Evolutionary conservation across 2,888 invertebrate species (phyloP).

Genomic region (Hoplodrina ambigua): DNA sequence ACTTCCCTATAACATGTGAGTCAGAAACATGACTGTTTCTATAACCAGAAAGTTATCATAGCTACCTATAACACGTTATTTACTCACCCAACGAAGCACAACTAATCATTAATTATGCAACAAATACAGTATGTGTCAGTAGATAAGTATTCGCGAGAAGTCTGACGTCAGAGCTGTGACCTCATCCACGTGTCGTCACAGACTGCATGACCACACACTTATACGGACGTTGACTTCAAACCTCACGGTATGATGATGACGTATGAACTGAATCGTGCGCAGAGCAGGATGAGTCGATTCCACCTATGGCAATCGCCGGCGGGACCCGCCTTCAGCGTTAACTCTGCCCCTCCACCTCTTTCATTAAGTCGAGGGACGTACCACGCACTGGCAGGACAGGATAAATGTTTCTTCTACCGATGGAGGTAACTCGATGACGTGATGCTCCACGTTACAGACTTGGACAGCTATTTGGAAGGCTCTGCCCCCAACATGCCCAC

Average conservation of each 20-base stretch:
- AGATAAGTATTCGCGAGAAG: conserved; percentile 20
- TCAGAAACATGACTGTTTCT: conserved; percentile 11
- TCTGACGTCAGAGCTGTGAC: conserved; percentile 42
- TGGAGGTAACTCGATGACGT: not conserved
- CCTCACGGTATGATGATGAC: conserved; percentile 29
- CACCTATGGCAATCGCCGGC: conserved; percentile 7
- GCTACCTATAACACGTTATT: conserved; percentile 2
- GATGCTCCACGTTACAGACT: not conserved
- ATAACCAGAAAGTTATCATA: not conserved
- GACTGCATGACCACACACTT: conserved; percentile 9
- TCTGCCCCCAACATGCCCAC: not conserved
- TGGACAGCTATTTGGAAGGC: not conserved
- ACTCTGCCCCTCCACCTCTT: not conserved
- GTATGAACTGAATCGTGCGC: conserved; percentile 7
- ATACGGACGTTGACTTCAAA: conserved; percentile 32
- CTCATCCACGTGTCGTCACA: conserved; percentile 39
- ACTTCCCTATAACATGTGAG: not conserved
- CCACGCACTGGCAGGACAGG: not conserved
- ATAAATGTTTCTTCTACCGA: not conserved
- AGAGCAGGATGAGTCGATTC: conserved; percentile 17
- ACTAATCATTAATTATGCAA: conserved; percentile 18
- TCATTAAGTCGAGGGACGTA: not conserved
- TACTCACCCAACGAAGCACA: conserved; percentile 11
- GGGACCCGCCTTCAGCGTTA: conserved; percentile 11
- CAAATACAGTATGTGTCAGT: conserved; percentile 29